Base-by-base conservation (phyloP, 2,888 invertebrate genomes). In the Chelonus formosanus region DNA sequence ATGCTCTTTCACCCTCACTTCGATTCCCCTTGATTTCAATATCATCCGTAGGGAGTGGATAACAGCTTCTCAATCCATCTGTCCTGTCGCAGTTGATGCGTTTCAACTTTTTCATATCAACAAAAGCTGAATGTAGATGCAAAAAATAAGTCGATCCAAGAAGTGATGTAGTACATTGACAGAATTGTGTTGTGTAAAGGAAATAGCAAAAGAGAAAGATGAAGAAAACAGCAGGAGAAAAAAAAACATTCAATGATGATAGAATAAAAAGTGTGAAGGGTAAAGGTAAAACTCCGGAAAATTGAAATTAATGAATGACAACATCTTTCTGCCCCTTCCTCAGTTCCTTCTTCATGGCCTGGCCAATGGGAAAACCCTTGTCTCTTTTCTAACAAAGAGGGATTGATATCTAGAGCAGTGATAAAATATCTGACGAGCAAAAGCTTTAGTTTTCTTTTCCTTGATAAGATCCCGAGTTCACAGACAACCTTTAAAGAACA, bases 291-390 rank as follows among this genome's bases (percentile, higher is more conserved):
- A 82, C 80, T 79, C 76, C 77, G 81, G 78, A 81, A 83, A 83
- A 83, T 82, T 82, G 83, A 83, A 83, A 83, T 83, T 83, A 83
- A 83, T 80, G 83, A 83, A 82, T 77, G 77, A 78, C 74, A 73
- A 76, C 65, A 67, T 67, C 64, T 68, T 70, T 71, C 61, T 64
- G 53, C 63, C 70, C 67, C 31, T 54, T 47, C 45, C 61, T 58
- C 63, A 34, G 40, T 52, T 52, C 40, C 44, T 50, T 58, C 65
- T 58, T 69, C 60, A 63, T 61, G 54, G 56, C 50, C 67, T 67
- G 70, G 71, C 73, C 75, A 71, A 72, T 75, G 77, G 71, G 54
- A 71, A 76, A 75, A 76, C 70, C 74, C 72, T 72, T 70, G 31
- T 56, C 43, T 31, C 57, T 70, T 63, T 65, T 20, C 20, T 72